Base-by-base conservation (phyloP, 2,113 vertebrate genomes). In the Saiga tatarica region DNA sequence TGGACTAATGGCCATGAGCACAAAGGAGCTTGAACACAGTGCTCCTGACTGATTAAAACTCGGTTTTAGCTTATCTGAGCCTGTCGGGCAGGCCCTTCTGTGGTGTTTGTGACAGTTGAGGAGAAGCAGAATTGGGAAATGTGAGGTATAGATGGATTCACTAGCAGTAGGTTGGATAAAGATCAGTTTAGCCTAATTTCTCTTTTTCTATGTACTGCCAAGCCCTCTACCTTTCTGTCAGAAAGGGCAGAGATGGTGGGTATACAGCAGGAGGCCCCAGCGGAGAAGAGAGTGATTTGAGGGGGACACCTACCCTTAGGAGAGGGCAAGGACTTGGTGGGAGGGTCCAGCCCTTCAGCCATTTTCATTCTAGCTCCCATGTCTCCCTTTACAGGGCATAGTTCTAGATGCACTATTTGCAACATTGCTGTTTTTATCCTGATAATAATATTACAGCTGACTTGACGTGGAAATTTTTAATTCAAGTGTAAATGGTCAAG, bases 281-380 rank as follows among this genome's bases (percentile, higher is more conserved):
- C 19, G 0, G 36, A 67, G 50, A 28, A 36, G n/a, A 5, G 1
- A 21, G 62, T 2, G 9, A 28, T 4, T 11, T 23, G 55, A 64
- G 26, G 0, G 11, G n/a, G n/a, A 1, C 6, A 3, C 11, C 5
- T 7, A 19, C 12, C 47, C 45, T 57, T 0, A 1, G 33, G 10
- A 57, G 26, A 3, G 33, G 12, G 25, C 28, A 47, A 64, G 12
- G 67, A 39, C 82, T 19, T 0, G 1, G 1, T 16, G 3, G 14
- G 62, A 79, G 21, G 16, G 7, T 0, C 15, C 30, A 6, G 33
- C 42, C 5, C 55, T 0, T 52, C 4, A 11, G 86, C 23, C 55
- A 7, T 67, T 82, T 87, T 3, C 6, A 2, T 30, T 57, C 59
- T 4, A n/a, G 76, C 12, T 59, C 1, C 47, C 47, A 55, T 11